Percentiles rank a stretch among this genome's conserved stretches.
Conservation (phyloP, 1,140 invertebrate genomes). For the Uloborus diversus region DNA sequence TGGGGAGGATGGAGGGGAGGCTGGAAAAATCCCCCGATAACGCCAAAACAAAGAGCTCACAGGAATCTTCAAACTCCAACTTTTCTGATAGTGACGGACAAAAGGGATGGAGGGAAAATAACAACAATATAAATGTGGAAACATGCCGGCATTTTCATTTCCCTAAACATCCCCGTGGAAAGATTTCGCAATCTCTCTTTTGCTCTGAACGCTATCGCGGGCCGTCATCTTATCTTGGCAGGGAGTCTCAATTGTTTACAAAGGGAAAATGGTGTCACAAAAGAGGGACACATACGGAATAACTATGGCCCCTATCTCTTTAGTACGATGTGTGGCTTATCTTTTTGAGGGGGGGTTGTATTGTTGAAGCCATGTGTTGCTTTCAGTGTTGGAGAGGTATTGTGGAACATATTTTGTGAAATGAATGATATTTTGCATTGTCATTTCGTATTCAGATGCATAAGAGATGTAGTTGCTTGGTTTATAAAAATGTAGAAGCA, state of each 20-base stretch:
- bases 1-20: background rate
- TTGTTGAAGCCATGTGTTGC: background rate
- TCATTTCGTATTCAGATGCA: no score
- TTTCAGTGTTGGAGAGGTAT: no score
- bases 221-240: constrained; percentile 17
- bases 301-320: constrained; percentile 10
- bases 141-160: constrained; percentile 30
- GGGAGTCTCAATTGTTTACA: constrained; percentile 32
- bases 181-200: background rate
- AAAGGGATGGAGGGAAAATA: constrained; percentile 8
- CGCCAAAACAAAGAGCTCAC: constrained; percentile 5
- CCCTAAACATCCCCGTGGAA: constrained; percentile 13
- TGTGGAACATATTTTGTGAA: no score
- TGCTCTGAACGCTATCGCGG: background rate
- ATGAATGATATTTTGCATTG: no score
- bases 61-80: background rate
- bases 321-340: constrained; percentile 2
- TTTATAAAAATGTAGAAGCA: no score
- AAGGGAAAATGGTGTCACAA: constrained; percentile 29
- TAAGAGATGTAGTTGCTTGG: no score
- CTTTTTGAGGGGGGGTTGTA: no score
- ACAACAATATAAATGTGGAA: constrained; percentile 13
- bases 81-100: background rate
- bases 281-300: background rate
- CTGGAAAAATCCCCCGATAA: background rate